Conservation (phyloP, 1,140 invertebrate species). For the Tetragnatha versicolor region DNA sequence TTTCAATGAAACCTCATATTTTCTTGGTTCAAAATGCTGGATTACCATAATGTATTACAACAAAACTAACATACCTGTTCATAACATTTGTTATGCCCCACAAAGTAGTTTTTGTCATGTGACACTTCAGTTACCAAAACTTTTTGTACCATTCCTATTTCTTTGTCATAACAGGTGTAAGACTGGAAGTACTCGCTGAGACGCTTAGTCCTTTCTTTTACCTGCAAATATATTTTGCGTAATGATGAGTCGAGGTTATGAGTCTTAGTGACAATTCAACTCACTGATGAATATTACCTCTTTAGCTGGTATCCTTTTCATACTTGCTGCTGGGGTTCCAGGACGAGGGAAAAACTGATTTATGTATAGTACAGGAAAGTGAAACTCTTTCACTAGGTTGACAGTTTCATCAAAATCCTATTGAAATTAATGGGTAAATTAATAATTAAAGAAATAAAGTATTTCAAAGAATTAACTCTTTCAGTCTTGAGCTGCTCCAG, state of each 20-base stretch:
- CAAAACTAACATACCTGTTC: slow-evolving; percentile 76
- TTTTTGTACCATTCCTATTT: slow-evolving; percentile 78
- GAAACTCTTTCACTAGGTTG: slow-evolving; percentile 82
- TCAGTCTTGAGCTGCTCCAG: too few relatives aligned
- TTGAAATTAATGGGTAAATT: neutral
- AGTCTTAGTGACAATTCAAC: too few relatives aligned
- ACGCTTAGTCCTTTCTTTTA: slow-evolving; percentile 87
- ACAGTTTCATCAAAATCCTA: slow-evolving; percentile 90
- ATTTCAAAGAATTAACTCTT: too few relatives aligned
- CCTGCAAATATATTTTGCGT: slow-evolving; percentile 68
- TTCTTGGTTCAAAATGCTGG: too few relatives aligned
- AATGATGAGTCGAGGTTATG: too few relatives aligned
- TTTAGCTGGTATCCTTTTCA: slow-evolving; percentile 81
- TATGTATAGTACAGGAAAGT: slow-evolving; percentile 94
- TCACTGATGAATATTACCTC: slow-evolving; percentile 65
- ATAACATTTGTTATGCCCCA: slow-evolving; percentile 95
- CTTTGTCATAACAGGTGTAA: slow-evolving; percentile 83
- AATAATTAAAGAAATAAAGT: too few relatives aligned
- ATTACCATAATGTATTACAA: neutral
- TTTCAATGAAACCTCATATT: too few relatives aligned
- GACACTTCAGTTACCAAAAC: slow-evolving; percentile 94
- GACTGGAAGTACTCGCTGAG: slow-evolving; percentile 91
- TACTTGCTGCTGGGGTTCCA: slow-evolving; percentile 91
- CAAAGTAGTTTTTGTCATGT: slow-evolving; percentile 87
- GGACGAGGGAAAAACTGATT: slow-evolving; percentile 97